Evolutionary conservation across 2,113 vertebrate genomes (phyloP), one percentile per base, ranked within the genome.

Genomic region (Dasypus novemcinctus): DNA sequence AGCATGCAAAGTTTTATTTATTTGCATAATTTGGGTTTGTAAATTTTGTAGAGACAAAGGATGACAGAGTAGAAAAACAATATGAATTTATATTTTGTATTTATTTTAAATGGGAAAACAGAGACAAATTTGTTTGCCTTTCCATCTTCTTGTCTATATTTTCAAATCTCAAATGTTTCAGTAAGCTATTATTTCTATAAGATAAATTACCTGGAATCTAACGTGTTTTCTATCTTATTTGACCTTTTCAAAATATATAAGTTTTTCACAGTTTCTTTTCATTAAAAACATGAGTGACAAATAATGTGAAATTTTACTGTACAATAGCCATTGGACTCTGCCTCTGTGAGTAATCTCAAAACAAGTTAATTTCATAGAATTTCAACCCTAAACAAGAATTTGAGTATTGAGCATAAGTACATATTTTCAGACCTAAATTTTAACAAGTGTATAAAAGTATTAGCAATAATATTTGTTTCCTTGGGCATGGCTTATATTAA

Each of bases 1-100:
- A 72, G 66, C 41, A 78, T 49, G 31, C 1, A 76, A 95, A 93
- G 4, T 38, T 66, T 75, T 92, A 91, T 84, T 94, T 83, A 64
- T 94, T 76, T 96, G 31, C 36, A 33, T 78, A 96, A 61, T 46
- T 57, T 69, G 36, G 14, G 13, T 36, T 90, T 95, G 83, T 23
- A 69, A 90, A 84, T 85, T 25, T 33, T 89, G 12, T 57, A 71
- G 20, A 80, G 11, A n/a, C 33, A 80, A 63, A 75, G 66, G 52
- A 27, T 41, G n/a, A 84, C 46, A 23, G n/a, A 66, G 27, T 43
- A 27, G 27, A 20, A 82, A 18, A 81, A 86, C 7, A 68, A 61
- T 86, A 38, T 64, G 36, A 96, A 66, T 74, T 61, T 88, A 25
- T 88, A 76, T 88, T 61, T 88, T 83, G 38, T 74, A 64, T 69